Conservation (phyloP, 2,797 vertebrate species). For the Danio tinwini region DNA sequence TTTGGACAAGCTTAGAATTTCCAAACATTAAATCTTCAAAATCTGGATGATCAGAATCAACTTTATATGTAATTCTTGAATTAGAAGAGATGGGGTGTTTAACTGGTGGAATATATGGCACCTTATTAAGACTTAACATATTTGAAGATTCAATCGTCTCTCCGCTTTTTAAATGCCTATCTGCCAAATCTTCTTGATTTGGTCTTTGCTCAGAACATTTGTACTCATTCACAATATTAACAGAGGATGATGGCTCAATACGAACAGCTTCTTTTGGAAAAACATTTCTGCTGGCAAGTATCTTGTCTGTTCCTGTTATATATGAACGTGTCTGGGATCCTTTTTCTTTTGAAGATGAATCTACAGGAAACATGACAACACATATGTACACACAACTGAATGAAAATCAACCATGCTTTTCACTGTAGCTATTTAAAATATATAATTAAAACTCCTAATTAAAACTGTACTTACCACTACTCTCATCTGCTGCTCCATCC, state of each 20-base stretch:
- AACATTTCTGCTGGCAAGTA: constrained; percentile 87
- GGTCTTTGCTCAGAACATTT: constrained; percentile 91
- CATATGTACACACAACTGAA: constrained; percentile 11
- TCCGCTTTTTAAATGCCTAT: constrained; percentile 85
- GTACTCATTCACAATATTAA: constrained; percentile 89
- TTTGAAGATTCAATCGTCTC: constrained; percentile 85
- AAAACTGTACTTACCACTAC: constrained; percentile 80
- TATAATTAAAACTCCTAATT: too few species aligned
- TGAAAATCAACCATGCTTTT: not conserved
- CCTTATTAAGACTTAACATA: constrained; percentile 88
- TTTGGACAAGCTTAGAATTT: constrained; percentile 83
- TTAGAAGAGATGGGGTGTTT: constrained; percentile 88
- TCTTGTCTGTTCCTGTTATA: constrained; percentile 88
- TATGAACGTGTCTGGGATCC: constrained; percentile 92
- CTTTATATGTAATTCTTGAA: constrained; percentile 77
- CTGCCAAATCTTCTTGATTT: constrained; percentile 85
- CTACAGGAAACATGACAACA: constrained; percentile 70
- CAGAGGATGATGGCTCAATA: constrained; percentile 87
- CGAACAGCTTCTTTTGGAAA: constrained; percentile 89
- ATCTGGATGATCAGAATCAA: constrained; percentile 82
- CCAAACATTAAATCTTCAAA: constrained; percentile 84
- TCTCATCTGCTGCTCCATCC: constrained; percentile 97
- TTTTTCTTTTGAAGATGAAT: constrained; percentile 93
- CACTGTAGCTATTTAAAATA: not conserved
- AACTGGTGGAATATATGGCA: constrained; percentile 84